These are phyloP conservation scores for Dasypus novemcinctus DNA, from an alignment of 2,113 vertebrate species.

Conservation along the genomic window DNA sequence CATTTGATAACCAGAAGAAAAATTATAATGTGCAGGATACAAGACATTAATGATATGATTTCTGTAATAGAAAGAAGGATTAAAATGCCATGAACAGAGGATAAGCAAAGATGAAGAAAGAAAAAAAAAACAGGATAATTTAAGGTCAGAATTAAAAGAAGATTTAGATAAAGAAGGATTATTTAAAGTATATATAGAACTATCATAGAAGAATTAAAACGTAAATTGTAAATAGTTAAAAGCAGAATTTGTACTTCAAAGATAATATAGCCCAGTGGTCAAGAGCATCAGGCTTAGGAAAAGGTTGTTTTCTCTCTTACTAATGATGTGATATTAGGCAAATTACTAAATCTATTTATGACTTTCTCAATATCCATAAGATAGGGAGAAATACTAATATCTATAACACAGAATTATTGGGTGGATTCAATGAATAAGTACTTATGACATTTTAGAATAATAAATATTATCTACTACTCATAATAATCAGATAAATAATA, in stretches of 20 bases:
- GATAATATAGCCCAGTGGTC: background rate
- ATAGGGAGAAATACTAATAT: background rate
- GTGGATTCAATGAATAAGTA: background rate
- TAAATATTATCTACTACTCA: background rate
- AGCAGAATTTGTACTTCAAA: background rate
- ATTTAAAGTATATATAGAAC: background rate
- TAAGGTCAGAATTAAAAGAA: background rate
- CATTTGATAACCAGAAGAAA: too few relatives aligned
- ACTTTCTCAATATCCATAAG: background rate
- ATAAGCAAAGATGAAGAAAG: background rate
- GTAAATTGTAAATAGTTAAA: background rate
- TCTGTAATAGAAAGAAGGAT: background rate
- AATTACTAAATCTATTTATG: background rate
- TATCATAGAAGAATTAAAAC: background rate
- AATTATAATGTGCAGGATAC: background rate
- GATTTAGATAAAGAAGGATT: background rate
- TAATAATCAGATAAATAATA: background rate
- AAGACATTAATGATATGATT: background rate
- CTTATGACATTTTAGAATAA: background rate
- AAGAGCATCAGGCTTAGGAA: background rate
- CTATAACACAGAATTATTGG: background rate
- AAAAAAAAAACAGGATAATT: background rate
- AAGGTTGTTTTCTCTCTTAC: background rate
- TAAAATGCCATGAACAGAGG: background rate
- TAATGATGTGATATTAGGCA: background rate